phyloP scores from a whole-genome alignment of 2,888 invertebrate genomes.

The Sphinx pinastri region DNA sequence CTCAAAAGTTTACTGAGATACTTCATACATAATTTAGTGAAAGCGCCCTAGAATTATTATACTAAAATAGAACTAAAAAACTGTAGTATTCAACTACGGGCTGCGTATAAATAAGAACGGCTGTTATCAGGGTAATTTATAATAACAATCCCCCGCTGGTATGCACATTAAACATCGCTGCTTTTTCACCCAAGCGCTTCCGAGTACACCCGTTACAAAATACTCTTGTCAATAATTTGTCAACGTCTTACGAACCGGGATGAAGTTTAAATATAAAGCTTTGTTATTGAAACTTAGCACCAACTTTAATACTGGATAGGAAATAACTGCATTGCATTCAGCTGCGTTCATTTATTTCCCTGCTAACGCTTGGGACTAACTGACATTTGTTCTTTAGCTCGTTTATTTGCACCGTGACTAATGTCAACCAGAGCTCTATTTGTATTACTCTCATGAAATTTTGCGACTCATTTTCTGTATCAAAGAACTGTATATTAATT shows the following conservation, averaged over 20 bases:
- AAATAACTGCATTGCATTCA: constrained; percentile 19
- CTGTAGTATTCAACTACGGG: not conserved
- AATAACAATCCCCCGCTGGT: constrained; percentile 9
- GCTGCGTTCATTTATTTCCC: constrained; percentile 17
- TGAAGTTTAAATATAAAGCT: constrained; percentile 32
- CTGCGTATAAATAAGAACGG: not conserved
- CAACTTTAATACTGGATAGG: constrained; percentile 16
- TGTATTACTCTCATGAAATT: not conserved
- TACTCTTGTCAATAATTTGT: constrained; percentile 50
- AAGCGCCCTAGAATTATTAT: too few species aligned
- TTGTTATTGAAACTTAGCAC: constrained; percentile 22
- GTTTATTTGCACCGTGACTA: constrained; percentile 46
- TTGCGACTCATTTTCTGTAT: not conserved
- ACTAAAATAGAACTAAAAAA: too few species aligned
- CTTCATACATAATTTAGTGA: too few species aligned
- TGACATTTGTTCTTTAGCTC: constrained; percentile 28
- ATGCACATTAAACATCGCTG: constrained; percentile 14
- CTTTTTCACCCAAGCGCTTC: constrained; percentile 3
- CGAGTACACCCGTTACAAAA: constrained; percentile 33
- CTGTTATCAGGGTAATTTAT: constrained; percentile 9
- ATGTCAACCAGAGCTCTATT: constrained; percentile 47
- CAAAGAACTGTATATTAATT: not conserved
- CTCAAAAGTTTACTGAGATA: too few species aligned
- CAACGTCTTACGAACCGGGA: constrained; percentile 31
- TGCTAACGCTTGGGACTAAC: not conserved